A percentile compares a stretch with the other conserved stretches of the same genome.
Evolutionary conservation across 2,888 invertebrate genomes (phyloP).

Genomic region (Tachina grossa): DNA sequence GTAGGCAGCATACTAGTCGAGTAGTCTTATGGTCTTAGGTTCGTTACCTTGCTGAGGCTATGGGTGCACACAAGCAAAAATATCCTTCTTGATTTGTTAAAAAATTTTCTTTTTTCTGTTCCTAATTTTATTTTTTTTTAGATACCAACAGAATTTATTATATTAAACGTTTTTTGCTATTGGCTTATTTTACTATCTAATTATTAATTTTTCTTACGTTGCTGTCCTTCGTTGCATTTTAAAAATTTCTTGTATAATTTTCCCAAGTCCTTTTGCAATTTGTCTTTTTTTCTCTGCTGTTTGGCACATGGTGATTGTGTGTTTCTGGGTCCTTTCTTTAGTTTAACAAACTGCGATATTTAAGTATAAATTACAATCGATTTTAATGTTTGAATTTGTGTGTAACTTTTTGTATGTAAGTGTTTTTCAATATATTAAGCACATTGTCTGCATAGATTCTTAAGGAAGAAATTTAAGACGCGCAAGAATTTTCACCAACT

Average conservation of each 20-base stretch:
- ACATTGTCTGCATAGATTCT: conserved; percentile 55
- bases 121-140: too few species aligned
- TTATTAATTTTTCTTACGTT: not conserved
- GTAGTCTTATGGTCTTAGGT: too few species aligned
- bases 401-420: not conserved
- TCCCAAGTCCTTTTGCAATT: not conserved
- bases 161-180: not conserved
- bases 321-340: not conserved
- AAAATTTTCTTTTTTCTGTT: too few species aligned
- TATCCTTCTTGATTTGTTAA: too few species aligned
- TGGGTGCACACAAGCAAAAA: too few species aligned
- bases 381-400: conserved; percentile 40
- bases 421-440: conserved; percentile 43
- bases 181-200: not conserved
- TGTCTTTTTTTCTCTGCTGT: not conserved
- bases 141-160: not conserved
- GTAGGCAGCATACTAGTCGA: too few species aligned
- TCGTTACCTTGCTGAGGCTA: too few species aligned
- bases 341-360: conserved; percentile 50
- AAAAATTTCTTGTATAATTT: not conserved
- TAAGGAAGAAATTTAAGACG: conserved; percentile 12
- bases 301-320: conserved; percentile 45
- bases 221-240: not conserved
- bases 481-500: not conserved
- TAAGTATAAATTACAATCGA: conserved; percentile 65